phyloP scores from a whole-genome alignment of 2,888 invertebrate genomes.

The Sesia apiformis region DNA sequence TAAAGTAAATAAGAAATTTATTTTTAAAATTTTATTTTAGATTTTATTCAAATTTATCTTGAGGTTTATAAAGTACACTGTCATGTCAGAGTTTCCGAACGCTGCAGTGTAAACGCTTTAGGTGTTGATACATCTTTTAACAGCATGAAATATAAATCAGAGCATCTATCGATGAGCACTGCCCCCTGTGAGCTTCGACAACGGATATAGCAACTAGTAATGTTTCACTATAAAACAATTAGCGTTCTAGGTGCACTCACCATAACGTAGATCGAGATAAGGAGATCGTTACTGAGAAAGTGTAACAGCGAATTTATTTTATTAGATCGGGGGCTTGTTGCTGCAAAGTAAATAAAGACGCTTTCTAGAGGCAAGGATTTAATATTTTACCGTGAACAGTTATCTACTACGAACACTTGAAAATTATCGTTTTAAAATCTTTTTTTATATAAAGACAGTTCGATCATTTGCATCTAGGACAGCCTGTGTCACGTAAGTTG shows the following conservation, averaged over 20 bases:
- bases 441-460: too few relatives aligned
- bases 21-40: background rate
- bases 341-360: too few relatives aligned
- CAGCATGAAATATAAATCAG: slow-evolving; percentile 61
- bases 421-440: too few relatives aligned
- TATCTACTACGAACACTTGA: too few relatives aligned
- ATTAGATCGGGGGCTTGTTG: background rate
- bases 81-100: slow-evolving; percentile 20
- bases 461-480: too few relatives aligned
- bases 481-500: too few relatives aligned
- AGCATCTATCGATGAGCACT: slow-evolving; percentile 43
- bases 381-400: background rate
- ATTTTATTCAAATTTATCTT: background rate
- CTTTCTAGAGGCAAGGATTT: background rate
- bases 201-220: slow-evolving; percentile 47
- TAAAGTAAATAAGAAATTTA: background rate
- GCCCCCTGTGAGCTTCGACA: slow-evolving; percentile 51
- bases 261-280: slow-evolving; percentile 65
- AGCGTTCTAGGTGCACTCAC: slow-evolving; percentile 46
- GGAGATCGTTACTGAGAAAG: slow-evolving; percentile 16
- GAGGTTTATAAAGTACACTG: background rate
- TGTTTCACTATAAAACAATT: slow-evolving; percentile 41
- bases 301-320: slow-evolving; percentile 10
- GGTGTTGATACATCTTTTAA: slow-evolving; percentile 49
- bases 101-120: slow-evolving; percentile 31